Evolutionary conservation across 2,888 invertebrate genomes (phyloP).

Genomic region (Volucella inanis): DNA sequence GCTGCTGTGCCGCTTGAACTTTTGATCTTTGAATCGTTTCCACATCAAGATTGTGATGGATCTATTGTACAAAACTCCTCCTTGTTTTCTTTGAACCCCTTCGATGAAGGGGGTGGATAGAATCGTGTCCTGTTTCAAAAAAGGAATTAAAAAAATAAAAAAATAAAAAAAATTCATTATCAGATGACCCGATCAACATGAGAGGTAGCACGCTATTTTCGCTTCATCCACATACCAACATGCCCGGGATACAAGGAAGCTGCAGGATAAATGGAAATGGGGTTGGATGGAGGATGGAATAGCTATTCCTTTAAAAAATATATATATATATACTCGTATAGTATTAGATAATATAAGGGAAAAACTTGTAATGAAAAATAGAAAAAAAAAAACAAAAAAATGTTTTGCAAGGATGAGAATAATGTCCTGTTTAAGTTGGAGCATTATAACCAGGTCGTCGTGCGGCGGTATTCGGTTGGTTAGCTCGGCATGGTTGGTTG

Average conservation of each 20-base stretch:
- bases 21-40: constrained; percentile 45
- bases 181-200: constrained; percentile 27
- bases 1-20: constrained; percentile 48
- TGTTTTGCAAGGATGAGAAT: constrained; percentile 13
- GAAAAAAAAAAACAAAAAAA: too few species aligned
- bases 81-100: too few species aligned
- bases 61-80: not conserved
- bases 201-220: constrained; percentile 13
- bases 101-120: too few species aligned
- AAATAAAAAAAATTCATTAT: constrained; percentile 34
- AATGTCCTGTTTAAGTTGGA: constrained; percentile 34
- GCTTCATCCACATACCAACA: not conserved
- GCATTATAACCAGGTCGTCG: constrained; percentile 20
- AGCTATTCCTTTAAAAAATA: constrained; percentile 37
- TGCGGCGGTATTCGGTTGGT: constrained; percentile 1
- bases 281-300: constrained; percentile 1
- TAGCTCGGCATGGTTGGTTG: not conserved
- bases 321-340: constrained; percentile 4
- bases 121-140: too few species aligned
- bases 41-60: constrained; percentile 28
- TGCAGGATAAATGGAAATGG: not conserved
- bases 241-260: not conserved
- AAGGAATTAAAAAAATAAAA: not conserved
- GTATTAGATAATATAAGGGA: not conserved
- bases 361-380: constrained; percentile 32